Evolutionary conservation across 2,797 vertebrate species (phyloP), one percentile per base, ranked within the genome.

Genomic region (Pangasius mekongensis): DNA sequence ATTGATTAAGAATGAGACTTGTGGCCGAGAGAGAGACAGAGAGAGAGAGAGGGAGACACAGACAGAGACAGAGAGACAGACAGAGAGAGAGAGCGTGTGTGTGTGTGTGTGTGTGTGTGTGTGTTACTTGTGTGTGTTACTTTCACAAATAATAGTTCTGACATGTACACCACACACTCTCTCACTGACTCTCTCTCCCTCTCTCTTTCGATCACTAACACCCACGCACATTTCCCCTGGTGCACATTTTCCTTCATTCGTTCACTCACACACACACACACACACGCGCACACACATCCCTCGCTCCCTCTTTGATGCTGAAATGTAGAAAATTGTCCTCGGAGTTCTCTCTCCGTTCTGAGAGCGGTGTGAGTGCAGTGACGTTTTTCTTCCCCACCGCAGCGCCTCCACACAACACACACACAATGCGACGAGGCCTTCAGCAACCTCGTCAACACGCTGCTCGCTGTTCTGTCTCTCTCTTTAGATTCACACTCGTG

Each of bases 391-490:
- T 22, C 18, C 43, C 39, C 30, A 69, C 22, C 14, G 86, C 77
- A 47, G 76, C 62, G 24, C 77, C 92, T 90, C 90, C 71, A 49
- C 58, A 77, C 83, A 77, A 22, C 83, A 71, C 83, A 84, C 84
- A 76, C 83, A 88, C 83, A 90, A 81, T 64, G 88, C 89, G 39
- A 85, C 87, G 66, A 49, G 47, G 58, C 86, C 86, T 87, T 67
- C 86, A 69, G 85, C 74, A 66, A 66, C 74, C 77, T 82, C 64
- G 7, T 56, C 66, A n/a, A 27, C 64, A 43, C 62, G 16, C 84
- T 33, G 33, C n/a, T 71, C 2, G 18, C 14, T 54, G 7, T 22
- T 47, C 43, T 11, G 5, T 22, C 16, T 66, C 47, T 49, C 8
- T 66, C 60, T 67, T 84, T 67, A 66, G 33, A 58, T 27, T 24